Evolutionary conservation across 2,797 vertebrate genomes (phyloP), one percentile per base, ranked within the genome.

Genomic region (Picus viridis): DNA sequence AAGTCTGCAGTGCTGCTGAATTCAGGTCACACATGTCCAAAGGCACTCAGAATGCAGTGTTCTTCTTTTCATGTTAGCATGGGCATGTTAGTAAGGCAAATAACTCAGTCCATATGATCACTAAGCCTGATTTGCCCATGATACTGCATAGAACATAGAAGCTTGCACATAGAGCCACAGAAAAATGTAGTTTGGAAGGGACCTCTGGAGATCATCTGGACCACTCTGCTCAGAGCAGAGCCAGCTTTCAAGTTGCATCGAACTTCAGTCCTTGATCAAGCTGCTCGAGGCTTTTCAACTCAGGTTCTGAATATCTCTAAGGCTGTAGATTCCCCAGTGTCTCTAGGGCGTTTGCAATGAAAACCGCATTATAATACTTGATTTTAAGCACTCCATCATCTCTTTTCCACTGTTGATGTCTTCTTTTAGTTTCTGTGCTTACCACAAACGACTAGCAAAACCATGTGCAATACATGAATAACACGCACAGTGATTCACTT

Each of bases 1-100:
- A 91, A 89, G 6, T 93, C 96, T 79, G 92, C 91, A 13, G 24
- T 23, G 78, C 77, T 58, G 86, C 83, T 84, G 91, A 72, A 89
- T 97, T 97, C 68, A 95, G 89, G 82, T 95, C 91, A 79, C 65
- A 74, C 30, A 78, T 77, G 86, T 96, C 82, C 91, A 78, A 84
- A 72, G 82, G 91, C 84, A 96, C 71, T 86, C 22, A 12, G 83
- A 91, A 89, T 68, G 68, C 45, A 80, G 85, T 6, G 16, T 23
- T 75, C 34, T 80, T 78, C 71, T 72, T 85, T 71, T 68, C 77
- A 68, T 54, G 62, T 56, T 88, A 89, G 56, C 71, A 34, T 34
- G 34, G 34, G 34, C 77, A 68, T 54, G 62, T 56, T 88, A 89
- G 56, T 69, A 78, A 76, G 75, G n/a, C 82, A 93, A 89, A 92